Evolutionary conservation across 2,113 vertebrate genomes (phyloP).

Genomic region (Acrocephalus kingi): DNA sequence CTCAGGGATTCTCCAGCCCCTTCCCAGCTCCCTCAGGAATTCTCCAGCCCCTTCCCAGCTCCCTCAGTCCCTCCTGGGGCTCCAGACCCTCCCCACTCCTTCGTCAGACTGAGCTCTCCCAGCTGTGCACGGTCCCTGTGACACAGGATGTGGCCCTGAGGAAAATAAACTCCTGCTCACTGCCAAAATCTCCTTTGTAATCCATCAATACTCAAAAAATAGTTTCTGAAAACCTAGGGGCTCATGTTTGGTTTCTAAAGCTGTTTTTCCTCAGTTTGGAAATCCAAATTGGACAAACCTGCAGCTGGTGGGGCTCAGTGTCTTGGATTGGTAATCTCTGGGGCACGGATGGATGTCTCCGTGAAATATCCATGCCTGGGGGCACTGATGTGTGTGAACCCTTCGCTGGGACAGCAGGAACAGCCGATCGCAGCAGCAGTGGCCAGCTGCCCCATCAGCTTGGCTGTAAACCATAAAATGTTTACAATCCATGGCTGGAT

Average conservation of each 20-base stretch:
- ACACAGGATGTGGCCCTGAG: neutral
- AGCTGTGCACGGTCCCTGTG: neutral
- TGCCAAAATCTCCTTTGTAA: neutral
- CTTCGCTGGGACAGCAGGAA: neutral
- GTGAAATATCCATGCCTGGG: neutral
- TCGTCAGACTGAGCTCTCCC: neutral
- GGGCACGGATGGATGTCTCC: neutral
- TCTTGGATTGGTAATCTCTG: neutral
- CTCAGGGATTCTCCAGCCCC: neutral
- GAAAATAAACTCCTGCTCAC: neutral
- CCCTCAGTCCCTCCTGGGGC: neutral
- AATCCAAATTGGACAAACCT: neutral
- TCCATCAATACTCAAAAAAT: neutral
- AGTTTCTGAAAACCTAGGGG: neutral
- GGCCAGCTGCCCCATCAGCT: neutral
- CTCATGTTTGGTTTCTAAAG: neutral
- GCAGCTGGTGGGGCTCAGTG: neutral
- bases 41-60: neutral
- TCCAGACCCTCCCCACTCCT: neutral
- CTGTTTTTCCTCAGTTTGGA: neutral
- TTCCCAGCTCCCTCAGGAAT: neutral
- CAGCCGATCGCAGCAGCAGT: neutral
- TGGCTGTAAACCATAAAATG: neutral
- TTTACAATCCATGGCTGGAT: accelerated
- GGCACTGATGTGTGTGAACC: neutral